Conservation (phyloP, 2,888 invertebrate species). For the Stratiomys singularior region DNA sequence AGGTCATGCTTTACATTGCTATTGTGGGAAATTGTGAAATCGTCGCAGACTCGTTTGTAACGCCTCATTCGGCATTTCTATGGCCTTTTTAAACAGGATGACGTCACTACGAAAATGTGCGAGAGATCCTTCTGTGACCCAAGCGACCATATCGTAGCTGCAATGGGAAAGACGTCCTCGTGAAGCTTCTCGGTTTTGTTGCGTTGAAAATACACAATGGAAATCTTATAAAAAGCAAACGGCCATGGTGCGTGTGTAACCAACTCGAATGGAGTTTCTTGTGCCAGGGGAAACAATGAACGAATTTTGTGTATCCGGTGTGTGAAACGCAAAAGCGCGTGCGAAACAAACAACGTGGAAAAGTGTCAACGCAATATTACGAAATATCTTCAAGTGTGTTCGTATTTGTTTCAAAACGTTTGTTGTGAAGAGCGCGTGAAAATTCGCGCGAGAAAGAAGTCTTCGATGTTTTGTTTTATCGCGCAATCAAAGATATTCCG, state of each 20-base stretch:
- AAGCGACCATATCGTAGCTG: not conserved
- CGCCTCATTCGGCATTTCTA: not conserved
- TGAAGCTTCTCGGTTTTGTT: not conserved
- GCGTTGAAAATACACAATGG: not conserved
- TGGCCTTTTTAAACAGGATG: not conserved
- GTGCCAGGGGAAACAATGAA: slow-evolving; percentile 13
- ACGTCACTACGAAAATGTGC: slow-evolving; percentile 13
- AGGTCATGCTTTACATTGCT: slow-evolving; percentile 17
- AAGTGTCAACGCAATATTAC: not conserved
- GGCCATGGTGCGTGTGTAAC: not conserved
- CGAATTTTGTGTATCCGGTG: not conserved
- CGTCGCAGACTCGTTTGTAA: not conserved
- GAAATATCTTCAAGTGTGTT: not conserved
- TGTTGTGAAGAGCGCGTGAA: not conserved
- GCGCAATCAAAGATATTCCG: no score
- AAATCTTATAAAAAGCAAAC: not conserved
- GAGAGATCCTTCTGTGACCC: not conserved
- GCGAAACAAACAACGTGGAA: not conserved
- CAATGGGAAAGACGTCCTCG: not conserved
- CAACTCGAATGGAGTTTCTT: not conserved
- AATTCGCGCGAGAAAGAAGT: no score
- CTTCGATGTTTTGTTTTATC: no score
- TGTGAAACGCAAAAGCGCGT: not conserved
- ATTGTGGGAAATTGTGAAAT: slow-evolving; percentile 27
- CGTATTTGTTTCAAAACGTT: not conserved